Evolutionary conservation across 1,140 invertebrate species (phyloP).

Genomic region (Vollenhovia emeryi): DNA sequence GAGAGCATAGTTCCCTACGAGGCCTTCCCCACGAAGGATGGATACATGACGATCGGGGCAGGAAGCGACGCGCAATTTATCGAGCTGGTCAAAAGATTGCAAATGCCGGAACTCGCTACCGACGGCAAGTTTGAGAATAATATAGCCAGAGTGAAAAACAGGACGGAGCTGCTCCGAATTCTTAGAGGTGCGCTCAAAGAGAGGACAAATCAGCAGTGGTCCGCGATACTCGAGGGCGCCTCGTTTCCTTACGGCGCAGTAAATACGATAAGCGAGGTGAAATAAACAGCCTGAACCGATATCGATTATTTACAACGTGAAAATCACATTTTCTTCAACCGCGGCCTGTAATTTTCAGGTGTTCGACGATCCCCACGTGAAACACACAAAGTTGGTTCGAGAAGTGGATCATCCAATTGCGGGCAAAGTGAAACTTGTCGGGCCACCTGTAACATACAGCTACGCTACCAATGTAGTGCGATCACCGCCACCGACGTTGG

Average conservation of each 20-base stretch:
- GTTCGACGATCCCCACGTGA: conserved; percentile 95
- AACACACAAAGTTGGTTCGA: conserved; percentile 91
- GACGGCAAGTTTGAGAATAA: conserved; percentile 91
- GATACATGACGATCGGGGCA: conserved; percentile 93
- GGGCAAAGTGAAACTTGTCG: conserved; percentile 92
- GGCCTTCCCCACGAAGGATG: conserved; percentile 92
- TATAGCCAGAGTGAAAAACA: conserved; percentile 90
- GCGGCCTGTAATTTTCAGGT: conserved; percentile 84
- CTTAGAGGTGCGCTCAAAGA: conserved; percentile 88
- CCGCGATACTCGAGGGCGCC: conserved; percentile 89
- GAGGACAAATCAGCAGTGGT: conserved; percentile 93
- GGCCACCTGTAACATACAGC: conserved; percentile 94
- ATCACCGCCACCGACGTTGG: conserved; percentile 93
- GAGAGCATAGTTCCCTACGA: conserved; percentile 98
- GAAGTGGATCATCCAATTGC: conserved; percentile 90
- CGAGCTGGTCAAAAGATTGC: conserved; percentile 89
- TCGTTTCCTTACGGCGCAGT: conserved; percentile 96
- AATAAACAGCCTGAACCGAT: not conserved
- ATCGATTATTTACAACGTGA: conserved; percentile 28
- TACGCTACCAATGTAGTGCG: conserved; percentile 89
- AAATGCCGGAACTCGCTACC: conserved; percentile 87
- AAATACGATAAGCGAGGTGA: conserved; percentile 92
- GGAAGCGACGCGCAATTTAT: conserved; percentile 93
- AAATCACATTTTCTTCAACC: conserved; percentile 28
- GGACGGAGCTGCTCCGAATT: conserved; percentile 89